Percentiles rank a stretch among this genome's conserved stretches.
phyloP scores from a whole-genome alignment of 2,113 vertebrate genomes.

The Callocephalon fimbriatum region DNA sequence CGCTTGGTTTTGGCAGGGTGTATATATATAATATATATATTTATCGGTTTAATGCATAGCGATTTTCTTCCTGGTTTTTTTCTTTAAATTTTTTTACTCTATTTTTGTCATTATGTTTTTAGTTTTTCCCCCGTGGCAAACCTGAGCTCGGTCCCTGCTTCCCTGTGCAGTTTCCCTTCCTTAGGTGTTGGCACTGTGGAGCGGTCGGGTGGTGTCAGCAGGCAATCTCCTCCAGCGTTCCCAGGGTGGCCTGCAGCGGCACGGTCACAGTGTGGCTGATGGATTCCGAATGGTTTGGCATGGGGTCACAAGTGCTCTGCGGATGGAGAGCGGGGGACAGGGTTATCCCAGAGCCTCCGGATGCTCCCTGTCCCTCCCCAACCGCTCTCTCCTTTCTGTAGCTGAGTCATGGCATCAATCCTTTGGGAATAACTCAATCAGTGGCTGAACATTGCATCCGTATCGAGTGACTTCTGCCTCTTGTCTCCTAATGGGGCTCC shows the following conservation, averaged over 20 bases:
- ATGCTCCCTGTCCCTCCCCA: neutral
- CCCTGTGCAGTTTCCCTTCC: conserved; percentile 60
- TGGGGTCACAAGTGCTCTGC: conserved; percentile 93
- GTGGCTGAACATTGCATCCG: neutral
- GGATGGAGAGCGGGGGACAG: neutral
- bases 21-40: conserved; percentile 67
- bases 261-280: conserved; percentile 97
- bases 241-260: conserved; percentile 92
- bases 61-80: conserved; percentile 43
- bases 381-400: neutral
- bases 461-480: neutral
- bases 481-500: neutral
- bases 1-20: conserved; percentile 75
- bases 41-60: conserved; percentile 59
- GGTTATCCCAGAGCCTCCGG: neutral
- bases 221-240: conserved; percentile 94
- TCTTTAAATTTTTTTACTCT: neutral
- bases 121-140: conserved; percentile 50
- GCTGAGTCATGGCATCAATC: neutral
- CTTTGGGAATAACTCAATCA: neutral
- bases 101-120: neutral
- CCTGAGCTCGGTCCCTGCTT: conserved; percentile 75
- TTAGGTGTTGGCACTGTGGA: conserved; percentile 30
- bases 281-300: conserved; percentile 94
- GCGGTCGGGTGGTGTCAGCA: conserved; percentile 83